phyloP scores from a whole-genome alignment of 1,140 invertebrate genomes.

The Hylaeus anthracinus region DNA sequence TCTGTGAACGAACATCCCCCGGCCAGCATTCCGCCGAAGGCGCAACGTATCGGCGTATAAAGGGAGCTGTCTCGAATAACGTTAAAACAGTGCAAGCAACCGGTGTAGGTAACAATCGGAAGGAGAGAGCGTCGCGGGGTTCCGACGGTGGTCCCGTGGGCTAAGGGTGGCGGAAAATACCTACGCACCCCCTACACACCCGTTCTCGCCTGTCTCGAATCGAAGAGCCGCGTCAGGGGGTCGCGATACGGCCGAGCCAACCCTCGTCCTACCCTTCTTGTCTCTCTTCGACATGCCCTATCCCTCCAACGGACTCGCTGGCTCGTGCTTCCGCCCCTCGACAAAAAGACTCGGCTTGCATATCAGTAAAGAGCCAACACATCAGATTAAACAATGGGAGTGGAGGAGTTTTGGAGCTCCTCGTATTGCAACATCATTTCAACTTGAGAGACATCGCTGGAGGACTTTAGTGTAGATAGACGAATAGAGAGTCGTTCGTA shows the following conservation, averaged over 20 bases:
- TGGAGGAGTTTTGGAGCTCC: too few species aligned
- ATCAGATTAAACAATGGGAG: constrained; percentile 63
- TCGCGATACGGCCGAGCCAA: constrained; percentile 46
- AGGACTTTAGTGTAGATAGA: too few species aligned
- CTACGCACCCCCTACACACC: constrained; percentile 36
- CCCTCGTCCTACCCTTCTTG: constrained; percentile 28
- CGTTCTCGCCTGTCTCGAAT: constrained; percentile 52
- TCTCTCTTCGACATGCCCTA: neutral
- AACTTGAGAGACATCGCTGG: too few species aligned
- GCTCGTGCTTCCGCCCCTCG: constrained; percentile 29
- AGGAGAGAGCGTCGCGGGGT: constrained; percentile 26
- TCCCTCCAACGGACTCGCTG: constrained; percentile 5
- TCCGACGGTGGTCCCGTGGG: constrained; percentile 14
- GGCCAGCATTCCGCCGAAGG: constrained; percentile 41
- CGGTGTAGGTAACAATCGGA: constrained; percentile 48
- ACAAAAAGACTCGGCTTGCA: constrained; percentile 55
- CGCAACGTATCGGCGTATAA: constrained; percentile 45
- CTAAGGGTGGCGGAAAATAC: constrained; percentile 41
- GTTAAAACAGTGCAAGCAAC: constrained; percentile 47
- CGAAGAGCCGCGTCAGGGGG: constrained; percentile 59
- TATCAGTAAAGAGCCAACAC: constrained; percentile 68
- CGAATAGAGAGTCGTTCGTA: too few species aligned
- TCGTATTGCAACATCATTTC: too few species aligned
- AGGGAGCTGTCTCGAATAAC: constrained; percentile 50
- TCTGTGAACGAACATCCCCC: constrained; percentile 10